Conservation (phyloP, 2,113 vertebrate genomes). For the Guaruba guarouba region DNA sequence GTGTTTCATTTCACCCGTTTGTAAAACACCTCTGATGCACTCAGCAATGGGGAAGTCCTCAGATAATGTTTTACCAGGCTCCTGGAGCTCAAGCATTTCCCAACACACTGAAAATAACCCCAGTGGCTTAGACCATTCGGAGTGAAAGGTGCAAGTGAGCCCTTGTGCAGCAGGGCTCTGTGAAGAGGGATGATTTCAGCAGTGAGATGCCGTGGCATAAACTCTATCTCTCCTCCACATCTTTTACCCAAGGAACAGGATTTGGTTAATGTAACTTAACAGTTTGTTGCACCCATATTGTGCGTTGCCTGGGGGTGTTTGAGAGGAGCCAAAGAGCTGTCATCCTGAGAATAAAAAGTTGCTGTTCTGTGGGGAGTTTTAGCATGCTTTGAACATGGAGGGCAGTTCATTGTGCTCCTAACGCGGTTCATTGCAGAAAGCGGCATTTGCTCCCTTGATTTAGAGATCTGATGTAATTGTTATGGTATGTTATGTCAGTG, state of each 20-base stretch:
- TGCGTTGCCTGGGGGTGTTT: not conserved
- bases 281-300: not conserved
- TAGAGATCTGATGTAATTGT: constrained; percentile 34
- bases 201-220: not conserved
- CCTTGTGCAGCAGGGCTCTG: not conserved
- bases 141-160: not conserved
- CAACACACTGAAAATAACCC: not conserved
- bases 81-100: not conserved
- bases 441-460: constrained; percentile 5
- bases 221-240: not conserved
- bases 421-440: constrained; percentile 26
- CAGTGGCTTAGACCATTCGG: not conserved
- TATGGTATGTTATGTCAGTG: not conserved
- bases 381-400: not conserved
- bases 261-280: not conserved
- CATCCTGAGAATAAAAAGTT: not conserved
- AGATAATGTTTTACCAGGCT: not conserved
- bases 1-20: not conserved
- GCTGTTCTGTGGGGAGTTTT: not conserved
- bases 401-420: not conserved
- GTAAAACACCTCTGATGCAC: not conserved
- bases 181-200: not conserved
- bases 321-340: constrained; percentile 1
- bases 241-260: not conserved
- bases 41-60: not conserved